These are phyloP conservation scores for Gephyroberyx darwinii DNA, from an alignment of 2,797 vertebrate species.

Conservation along the genomic window DNA sequence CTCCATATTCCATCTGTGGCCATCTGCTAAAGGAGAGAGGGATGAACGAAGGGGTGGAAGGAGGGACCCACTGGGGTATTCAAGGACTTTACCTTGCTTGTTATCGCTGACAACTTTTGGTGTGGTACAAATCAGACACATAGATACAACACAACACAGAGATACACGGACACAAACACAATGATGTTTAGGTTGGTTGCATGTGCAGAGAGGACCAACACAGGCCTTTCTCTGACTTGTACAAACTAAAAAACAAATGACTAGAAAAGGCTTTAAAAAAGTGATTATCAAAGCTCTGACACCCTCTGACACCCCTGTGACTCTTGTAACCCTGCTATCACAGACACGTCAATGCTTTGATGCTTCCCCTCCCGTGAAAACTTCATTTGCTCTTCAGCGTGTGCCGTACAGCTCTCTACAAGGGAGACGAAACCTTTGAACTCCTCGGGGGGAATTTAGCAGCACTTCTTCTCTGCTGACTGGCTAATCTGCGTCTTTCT, in stretches of 20 bases:
- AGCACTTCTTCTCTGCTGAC: slow-evolving; percentile 62
- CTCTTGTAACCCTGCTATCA: slow-evolving; percentile 20
- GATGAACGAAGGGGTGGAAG: slow-evolving; percentile 41
- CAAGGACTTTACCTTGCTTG: slow-evolving; percentile 60
- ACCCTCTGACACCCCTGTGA: slow-evolving; percentile 6
- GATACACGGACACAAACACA: slow-evolving; percentile 3
- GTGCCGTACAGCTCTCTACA: slow-evolving; percentile 20
- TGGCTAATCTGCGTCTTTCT: slow-evolving; percentile 61
- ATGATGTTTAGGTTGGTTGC: not conserved
- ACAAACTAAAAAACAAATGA: not conserved
- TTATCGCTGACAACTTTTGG: slow-evolving; percentile 29
- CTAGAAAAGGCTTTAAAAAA: slow-evolving; percentile 6
- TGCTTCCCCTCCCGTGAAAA: slow-evolving; percentile 28
- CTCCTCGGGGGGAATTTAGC: slow-evolving; percentile 60
- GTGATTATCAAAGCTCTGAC: slow-evolving; percentile 6
- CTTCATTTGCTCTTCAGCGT: slow-evolving; percentile 28
- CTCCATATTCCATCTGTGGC: slow-evolving; percentile 67
- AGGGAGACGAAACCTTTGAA: slow-evolving; percentile 48
- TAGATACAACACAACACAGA: slow-evolving; percentile 10
- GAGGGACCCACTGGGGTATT: slow-evolving; percentile 48
- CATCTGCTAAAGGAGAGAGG: slow-evolving; percentile 66
- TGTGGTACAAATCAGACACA: slow-evolving; percentile 29
- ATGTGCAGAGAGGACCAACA: slow-evolving; percentile 10
- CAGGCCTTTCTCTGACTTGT: not conserved
- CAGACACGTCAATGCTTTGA: slow-evolving; percentile 25